A percentile compares a stretch with the other conserved stretches of the same genome.
phyloP scores from a whole-genome alignment of 2,888 invertebrate genomes.

The Notodonta dromedarius region DNA sequence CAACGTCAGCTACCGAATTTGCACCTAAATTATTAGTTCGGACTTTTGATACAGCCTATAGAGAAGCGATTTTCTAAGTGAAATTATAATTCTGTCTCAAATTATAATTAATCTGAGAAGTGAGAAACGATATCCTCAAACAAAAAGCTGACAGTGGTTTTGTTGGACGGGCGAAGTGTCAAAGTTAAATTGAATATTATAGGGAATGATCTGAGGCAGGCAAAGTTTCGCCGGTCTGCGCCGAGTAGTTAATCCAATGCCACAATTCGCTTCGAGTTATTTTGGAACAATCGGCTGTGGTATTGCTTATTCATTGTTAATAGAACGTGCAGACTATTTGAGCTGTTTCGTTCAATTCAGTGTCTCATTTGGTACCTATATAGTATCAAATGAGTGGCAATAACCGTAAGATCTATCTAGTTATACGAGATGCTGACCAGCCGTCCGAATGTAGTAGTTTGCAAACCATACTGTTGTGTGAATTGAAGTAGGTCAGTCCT shows the following conservation, averaged over 20 bases:
- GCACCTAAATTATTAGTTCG: too few relatives aligned
- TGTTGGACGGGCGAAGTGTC: slow-evolving; percentile 78
- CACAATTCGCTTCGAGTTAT: slow-evolving; percentile 77
- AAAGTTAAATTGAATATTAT: slow-evolving; percentile 85
- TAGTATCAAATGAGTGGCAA: too few relatives aligned
- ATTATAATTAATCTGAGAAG: slow-evolving; percentile 51
- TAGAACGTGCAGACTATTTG: slow-evolving; percentile 42
- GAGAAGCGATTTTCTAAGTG: slow-evolving; percentile 34
- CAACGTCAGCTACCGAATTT: too few relatives aligned
- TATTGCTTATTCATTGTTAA: slow-evolving; percentile 70
- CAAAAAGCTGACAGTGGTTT: slow-evolving; percentile 75
- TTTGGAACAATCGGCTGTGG: slow-evolving; percentile 69
- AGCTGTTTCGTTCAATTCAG: slow-evolving; percentile 16
- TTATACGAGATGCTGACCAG: too few relatives aligned
- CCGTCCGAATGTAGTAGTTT: too few relatives aligned
- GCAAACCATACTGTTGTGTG: too few relatives aligned
- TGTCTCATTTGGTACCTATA: neutral
- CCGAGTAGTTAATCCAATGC: slow-evolving; percentile 81
- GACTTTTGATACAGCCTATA: slow-evolving; percentile 7
- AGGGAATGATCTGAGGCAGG: slow-evolving; percentile 74
- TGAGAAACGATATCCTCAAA: slow-evolving; percentile 59
- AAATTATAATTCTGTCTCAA: slow-evolving; percentile 46
- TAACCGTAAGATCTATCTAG: too few relatives aligned
- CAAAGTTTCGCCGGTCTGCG: slow-evolving; percentile 69
- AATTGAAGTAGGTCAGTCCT: too few relatives aligned